phyloP scores from a whole-genome alignment of 2,113 vertebrate genomes.

The Thalassarche chlororhynchos region DNA sequence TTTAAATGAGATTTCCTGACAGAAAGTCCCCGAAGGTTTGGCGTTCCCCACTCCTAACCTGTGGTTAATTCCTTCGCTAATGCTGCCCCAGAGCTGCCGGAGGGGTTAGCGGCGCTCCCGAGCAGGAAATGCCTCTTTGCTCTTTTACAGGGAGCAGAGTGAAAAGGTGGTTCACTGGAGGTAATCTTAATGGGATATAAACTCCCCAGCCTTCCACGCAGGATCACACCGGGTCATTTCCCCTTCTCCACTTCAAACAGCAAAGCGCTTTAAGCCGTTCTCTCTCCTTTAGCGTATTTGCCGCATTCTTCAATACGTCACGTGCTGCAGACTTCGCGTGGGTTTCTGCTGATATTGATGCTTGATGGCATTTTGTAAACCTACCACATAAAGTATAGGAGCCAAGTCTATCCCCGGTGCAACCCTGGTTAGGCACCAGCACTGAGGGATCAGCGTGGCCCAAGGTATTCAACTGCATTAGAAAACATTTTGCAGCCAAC shows the following conservation, averaged over 20 bases:
- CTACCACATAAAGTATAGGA: neutral
- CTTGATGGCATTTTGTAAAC: constrained; percentile 27
- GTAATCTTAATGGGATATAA: constrained; percentile 34
- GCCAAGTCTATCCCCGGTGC: neutral
- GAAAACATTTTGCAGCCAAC: neutral
- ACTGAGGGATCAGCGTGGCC: neutral
- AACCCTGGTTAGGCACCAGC: neutral
- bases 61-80: neutral
- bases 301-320: constrained; percentile 36
- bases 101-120: neutral
- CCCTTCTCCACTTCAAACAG: constrained; percentile 55
- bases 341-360: neutral
- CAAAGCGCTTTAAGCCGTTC: neutral
- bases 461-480: neutral
- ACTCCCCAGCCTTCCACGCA: constrained; percentile 5
- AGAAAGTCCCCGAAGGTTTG: neutral
- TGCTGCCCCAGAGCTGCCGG: neutral
- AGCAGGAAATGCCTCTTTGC: neutral
- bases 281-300: neutral
- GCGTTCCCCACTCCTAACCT: neutral
- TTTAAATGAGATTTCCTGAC: constrained; percentile 23
- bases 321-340: neutral
- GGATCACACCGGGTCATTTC: constrained; percentile 65
- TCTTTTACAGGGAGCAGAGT: neutral
- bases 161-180: constrained; percentile 32